phyloP scores from a whole-genome alignment of 2,797 vertebrate species.

The Alectoris magna region DNA sequence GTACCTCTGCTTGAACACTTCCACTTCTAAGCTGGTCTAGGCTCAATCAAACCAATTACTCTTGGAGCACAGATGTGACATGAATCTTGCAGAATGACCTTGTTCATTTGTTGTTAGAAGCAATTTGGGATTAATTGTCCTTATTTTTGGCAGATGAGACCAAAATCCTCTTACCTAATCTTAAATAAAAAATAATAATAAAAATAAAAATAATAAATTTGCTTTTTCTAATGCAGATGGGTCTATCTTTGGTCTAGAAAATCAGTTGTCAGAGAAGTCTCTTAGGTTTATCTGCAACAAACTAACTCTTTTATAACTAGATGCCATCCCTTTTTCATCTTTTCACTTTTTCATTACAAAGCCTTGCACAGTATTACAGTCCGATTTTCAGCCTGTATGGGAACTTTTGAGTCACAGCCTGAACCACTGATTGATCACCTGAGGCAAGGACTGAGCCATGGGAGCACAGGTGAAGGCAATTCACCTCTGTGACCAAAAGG shows the following conservation, averaged over 20 bases:
- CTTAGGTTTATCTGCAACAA: background rate
- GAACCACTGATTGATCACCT: too few species aligned
- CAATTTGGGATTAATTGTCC: background rate
- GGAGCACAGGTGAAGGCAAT: too few species aligned
- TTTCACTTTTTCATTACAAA: background rate
- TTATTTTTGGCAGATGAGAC: background rate
- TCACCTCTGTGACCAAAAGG: too few species aligned
- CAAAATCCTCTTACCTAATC: conserved; percentile 1
- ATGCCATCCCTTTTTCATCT: background rate
- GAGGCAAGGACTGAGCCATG: too few species aligned
- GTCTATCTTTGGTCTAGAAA: background rate
- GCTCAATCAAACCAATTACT: background rate
- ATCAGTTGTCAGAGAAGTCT: background rate
- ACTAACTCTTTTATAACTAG: background rate
- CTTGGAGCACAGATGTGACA: background rate
- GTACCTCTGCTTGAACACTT: background rate
- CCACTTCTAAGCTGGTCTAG: background rate
- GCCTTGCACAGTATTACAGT: background rate
- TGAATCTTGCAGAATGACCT: background rate
- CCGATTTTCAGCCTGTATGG: background rate
- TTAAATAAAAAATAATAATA: background rate
- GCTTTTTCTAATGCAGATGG: background rate
- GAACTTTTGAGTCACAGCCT: too few species aligned
- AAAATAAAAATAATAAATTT: too few species aligned
- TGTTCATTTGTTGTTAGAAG: background rate